phyloP scores from a whole-genome alignment of 1,140 invertebrate genomes.

The Drosophila teissieri region DNA sequence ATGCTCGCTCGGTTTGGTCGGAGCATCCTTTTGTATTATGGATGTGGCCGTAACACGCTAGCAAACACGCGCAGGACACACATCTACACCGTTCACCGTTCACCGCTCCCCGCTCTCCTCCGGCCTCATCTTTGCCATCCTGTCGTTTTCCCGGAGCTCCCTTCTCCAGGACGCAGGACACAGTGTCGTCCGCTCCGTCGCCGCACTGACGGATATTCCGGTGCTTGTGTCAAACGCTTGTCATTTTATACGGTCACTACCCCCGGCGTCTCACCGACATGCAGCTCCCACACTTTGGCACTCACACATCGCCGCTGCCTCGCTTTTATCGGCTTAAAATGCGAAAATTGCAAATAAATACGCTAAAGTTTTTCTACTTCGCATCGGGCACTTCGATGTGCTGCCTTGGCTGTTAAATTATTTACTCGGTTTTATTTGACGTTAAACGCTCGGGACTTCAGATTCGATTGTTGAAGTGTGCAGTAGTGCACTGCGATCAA shows the following conservation, averaged over 20 bases:
- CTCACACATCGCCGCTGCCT: constrained; percentile 20
- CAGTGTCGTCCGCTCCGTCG: constrained; percentile 69
- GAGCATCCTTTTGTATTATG: constrained; percentile 80
- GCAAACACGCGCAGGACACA: constrained; percentile 69
- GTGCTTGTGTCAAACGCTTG: constrained; percentile 81
- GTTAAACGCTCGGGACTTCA: constrained; percentile 66
- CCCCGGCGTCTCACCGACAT: background rate
- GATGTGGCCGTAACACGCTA: constrained; percentile 78
- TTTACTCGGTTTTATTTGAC: constrained; percentile 77
- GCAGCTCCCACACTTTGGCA: background rate
- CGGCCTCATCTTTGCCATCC: constrained; percentile 5
- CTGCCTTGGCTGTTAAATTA: constrained; percentile 66
- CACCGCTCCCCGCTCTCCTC: background rate
- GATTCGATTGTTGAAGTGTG: constrained; percentile 42
- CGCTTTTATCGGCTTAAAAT: constrained; percentile 80
- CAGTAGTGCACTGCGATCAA: constrained; percentile 24
- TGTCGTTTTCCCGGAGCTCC: constrained; percentile 16
- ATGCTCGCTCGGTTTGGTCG: constrained; percentile 63
- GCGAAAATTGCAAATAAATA: constrained; percentile 82
- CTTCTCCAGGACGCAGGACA: constrained; percentile 30
- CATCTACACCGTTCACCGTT: background rate
- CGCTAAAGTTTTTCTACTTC: constrained; percentile 54
- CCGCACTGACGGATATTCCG: constrained; percentile 80
- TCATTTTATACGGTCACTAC: constrained; percentile 69
- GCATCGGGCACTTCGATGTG: constrained; percentile 35